Conservation (phyloP, 2,797 vertebrate species). For the Chelmon rostratus region DNA sequence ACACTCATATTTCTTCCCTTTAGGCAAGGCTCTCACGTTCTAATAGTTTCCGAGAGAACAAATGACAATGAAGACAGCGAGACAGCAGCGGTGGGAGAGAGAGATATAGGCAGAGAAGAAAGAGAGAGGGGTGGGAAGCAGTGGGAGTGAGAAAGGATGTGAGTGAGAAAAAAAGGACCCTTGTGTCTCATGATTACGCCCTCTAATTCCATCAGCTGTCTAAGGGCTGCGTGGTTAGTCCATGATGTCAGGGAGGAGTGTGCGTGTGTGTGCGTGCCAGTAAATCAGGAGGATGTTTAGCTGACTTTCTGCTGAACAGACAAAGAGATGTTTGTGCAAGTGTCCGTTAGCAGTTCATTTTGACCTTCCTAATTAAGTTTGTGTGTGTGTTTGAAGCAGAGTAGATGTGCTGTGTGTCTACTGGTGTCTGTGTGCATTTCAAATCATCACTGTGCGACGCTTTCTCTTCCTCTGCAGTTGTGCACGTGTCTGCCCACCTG, state of each 20-base stretch:
- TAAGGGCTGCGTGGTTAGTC: conserved; percentile 65
- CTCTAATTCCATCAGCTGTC: conserved; percentile 80
- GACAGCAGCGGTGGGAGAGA: conserved; percentile 22
- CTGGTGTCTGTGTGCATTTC: background rate
- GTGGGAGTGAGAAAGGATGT: conserved; percentile 64
- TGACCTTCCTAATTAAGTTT: conserved; percentile 36
- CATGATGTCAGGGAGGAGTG: conserved; percentile 74
- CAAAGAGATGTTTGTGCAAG: conserved; percentile 64
- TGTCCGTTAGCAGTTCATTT: conserved; percentile 39
- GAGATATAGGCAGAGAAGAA: conserved; percentile 7
- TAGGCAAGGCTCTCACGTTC: conserved; percentile 41
- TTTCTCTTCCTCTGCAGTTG: conserved; percentile 74
- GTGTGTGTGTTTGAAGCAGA: conserved; percentile 23
- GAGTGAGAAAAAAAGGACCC: conserved; percentile 69
- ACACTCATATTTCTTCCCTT: background rate
- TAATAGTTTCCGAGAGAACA: conserved; percentile 60
- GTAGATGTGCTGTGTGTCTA: background rate
- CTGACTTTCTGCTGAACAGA: conserved; percentile 75
- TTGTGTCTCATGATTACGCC: conserved; percentile 78
- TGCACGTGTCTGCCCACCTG: conserved; percentile 94
- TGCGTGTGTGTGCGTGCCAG: conserved; percentile 37
- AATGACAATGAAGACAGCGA: conserved; percentile 51
- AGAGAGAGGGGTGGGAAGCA: background rate
- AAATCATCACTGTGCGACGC: conserved; percentile 18
- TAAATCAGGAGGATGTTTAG: conserved; percentile 70